Evolutionary conservation across 2,888 invertebrate species (phyloP), one percentile per base, ranked within the genome.

Genomic region (Drosophila nr. medialis): DNA sequence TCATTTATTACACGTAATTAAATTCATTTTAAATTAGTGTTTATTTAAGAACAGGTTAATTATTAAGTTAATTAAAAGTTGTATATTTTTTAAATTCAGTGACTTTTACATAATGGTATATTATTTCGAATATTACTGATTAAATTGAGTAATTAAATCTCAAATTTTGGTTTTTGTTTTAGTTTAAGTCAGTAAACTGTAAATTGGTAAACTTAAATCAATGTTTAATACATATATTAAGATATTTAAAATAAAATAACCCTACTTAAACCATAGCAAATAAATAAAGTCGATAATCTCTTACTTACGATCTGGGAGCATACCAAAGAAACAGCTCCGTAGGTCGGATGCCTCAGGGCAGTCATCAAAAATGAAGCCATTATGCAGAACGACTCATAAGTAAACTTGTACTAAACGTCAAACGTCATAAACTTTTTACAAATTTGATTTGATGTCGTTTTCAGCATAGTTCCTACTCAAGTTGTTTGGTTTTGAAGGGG

Each of bases 401-500:
- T 8, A 38, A 65, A 67, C 50, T 70, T 60, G 53, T 18, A 56
- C 32, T 51, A 65, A 78, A 78, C 78, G 64, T 80, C 77, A 65
- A 81, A 77, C 67, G 58, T 64, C 73, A 74, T 63, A 78, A 78
- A 81, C 29, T 58, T 60, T 64, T 48, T 63, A 51, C 63, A 64
- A 77, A 81, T 77, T 66, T 77, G 78, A 81, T 77, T 73, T 78
- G 78, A 78, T 78, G 78, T 69, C 81, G 73, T 68, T 63, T 59
- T 48, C 36, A 51, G 67, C 72, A 63, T 68, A 80, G 65, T 72
- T 80, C 55, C 70, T 64, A 56, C 50, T 53, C 50, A 29, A 21
- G n/a, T 13, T 55, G 54, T 18, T n/a, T 32, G 32, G 30, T 30
- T 30, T 30, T 29, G 27, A 24, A 24, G 49, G 36, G 38, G 24